Conservation (phyloP, 2,797 vertebrate species). For the Acestrorhynchus altus region DNA sequence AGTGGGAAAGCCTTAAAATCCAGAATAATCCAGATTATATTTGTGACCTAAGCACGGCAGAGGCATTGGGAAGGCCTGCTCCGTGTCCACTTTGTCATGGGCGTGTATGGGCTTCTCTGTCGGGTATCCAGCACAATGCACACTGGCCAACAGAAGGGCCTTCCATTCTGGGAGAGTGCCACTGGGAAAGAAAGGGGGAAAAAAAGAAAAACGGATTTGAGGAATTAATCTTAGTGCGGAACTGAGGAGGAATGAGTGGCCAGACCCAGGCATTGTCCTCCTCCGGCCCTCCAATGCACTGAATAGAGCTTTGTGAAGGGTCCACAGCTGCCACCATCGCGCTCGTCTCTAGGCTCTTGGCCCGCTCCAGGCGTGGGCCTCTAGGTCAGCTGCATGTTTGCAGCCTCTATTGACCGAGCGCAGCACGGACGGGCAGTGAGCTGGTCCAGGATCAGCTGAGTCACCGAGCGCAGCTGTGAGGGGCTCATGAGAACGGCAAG, state of each 20-base stretch:
- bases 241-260: slow-evolving; percentile 80
- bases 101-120: slow-evolving; percentile 81
- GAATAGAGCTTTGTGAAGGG: slow-evolving; percentile 82
- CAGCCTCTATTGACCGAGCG: slow-evolving; percentile 42
- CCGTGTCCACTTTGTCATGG: slow-evolving; percentile 82
- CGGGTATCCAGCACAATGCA: slow-evolving; percentile 80
- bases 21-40: slow-evolving; percentile 73
- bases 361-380: slow-evolving; percentile 63
- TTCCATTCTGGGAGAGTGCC: slow-evolving; percentile 81
- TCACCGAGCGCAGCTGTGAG: slow-evolving; percentile 71
- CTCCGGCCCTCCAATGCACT: slow-evolving; percentile 69
- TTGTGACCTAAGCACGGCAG: slow-evolving; percentile 79
- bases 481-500: slow-evolving; percentile 68
- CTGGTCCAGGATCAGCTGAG: slow-evolving; percentile 25
- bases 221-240: slow-evolving; percentile 84
- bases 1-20: slow-evolving; percentile 48
- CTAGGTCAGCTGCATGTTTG: slow-evolving; percentile 72
- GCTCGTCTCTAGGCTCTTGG: slow-evolving; percentile 78
- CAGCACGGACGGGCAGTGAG: slow-evolving; percentile 12
- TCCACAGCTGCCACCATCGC: slow-evolving; percentile 79
- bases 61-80: slow-evolving; percentile 79
- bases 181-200: slow-evolving; percentile 69
- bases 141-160: slow-evolving; percentile 81
- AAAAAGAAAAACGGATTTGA: slow-evolving; percentile 73
- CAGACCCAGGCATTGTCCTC: slow-evolving; percentile 79